Base-by-base conservation (phyloP, 2,797 vertebrate species). In the Hemitrygon akajei region DNA sequence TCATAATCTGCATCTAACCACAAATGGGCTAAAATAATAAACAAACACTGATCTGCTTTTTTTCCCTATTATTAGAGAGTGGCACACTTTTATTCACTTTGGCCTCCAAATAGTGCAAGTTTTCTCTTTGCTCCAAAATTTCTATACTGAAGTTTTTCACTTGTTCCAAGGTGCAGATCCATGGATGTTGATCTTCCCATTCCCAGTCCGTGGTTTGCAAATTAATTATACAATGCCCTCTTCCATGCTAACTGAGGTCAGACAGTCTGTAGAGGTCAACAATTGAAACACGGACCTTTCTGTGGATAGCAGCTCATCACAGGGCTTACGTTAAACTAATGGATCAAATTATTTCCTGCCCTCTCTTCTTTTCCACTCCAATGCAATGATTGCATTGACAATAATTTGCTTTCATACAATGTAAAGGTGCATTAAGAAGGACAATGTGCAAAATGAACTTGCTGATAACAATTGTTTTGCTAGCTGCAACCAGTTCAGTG, bases 11-110 rank as follows among this genome's bases (percentile, higher is more conserved):
- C 87, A 73, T 27, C 69, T 92, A 30, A 93, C 91, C 91, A 76
- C 91, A 93, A 93, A 58, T 20, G 40, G 71, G 40, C 14, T 58
- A 93, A 75, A 76, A 56, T 93, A 93, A 76, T 76, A 93, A 93
- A 93, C 69, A 75, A 76, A 93, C 25, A 47, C 12, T 60, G 16
- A 66, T 66, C 66, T 93, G 91, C 16, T 93, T 93, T 84, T 9
- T 18, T 60, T 75, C 2, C 40, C 18, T n/a, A 56, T 76, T 93
- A 40, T 75, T 75, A 75, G 91, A 93, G 37, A 93, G 91, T 93
- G 58, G 76, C 22, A 7, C 56, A 3, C 69, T 27, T 18, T 25
- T 71, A 9, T 18, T 10, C 91, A 30, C 71, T 75, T 56, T 93
- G 91, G 73, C 71, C 2, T 75, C 37, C 25, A 91, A 92, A 12